phyloP scores from a whole-genome alignment of 2,113 vertebrate genomes.

The Xiphias gladius region DNA sequence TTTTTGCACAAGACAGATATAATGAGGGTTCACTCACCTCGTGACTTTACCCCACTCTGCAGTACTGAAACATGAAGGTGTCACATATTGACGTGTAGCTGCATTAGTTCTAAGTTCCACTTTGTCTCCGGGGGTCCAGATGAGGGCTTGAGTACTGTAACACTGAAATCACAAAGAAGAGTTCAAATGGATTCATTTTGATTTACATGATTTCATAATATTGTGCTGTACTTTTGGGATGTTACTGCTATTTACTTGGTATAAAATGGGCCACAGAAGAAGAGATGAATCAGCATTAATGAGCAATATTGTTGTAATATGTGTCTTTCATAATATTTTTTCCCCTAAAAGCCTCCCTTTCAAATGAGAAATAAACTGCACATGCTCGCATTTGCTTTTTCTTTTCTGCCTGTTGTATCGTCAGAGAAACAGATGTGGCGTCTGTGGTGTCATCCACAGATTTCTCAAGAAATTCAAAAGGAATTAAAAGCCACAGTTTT shows the following conservation, averaged over 20 bases:
- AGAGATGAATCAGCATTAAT: constrained; percentile 1
- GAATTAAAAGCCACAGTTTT: no score
- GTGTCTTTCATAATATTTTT: constrained; percentile 5
- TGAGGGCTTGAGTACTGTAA: not conserved
- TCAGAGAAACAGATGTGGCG: no score
- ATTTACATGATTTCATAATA: not conserved
- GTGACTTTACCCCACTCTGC: not conserved
- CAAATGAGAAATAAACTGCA: constrained; percentile 23
- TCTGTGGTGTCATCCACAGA: no score
- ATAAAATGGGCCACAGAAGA: not conserved
- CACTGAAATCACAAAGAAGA: not conserved
- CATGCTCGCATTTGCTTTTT: not conserved
- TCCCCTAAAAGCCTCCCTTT: not conserved
- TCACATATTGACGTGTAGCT: not conserved
- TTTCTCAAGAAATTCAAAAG: not conserved
- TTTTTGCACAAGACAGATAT: not conserved
- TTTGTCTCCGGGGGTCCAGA: no score
- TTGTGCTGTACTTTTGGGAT: not conserved
- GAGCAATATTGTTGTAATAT: constrained; percentile 32
- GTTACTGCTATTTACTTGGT: not conserved
- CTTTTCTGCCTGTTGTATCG: no score
- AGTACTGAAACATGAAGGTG: not conserved
- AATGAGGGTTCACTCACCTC: no score
- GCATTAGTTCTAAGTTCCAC: not conserved
- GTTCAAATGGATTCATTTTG: no score